Evolutionary conservation across 2,888 invertebrate genomes (phyloP), one percentile per base, ranked within the genome.

Genomic region (Zygaena filipendulae): DNA sequence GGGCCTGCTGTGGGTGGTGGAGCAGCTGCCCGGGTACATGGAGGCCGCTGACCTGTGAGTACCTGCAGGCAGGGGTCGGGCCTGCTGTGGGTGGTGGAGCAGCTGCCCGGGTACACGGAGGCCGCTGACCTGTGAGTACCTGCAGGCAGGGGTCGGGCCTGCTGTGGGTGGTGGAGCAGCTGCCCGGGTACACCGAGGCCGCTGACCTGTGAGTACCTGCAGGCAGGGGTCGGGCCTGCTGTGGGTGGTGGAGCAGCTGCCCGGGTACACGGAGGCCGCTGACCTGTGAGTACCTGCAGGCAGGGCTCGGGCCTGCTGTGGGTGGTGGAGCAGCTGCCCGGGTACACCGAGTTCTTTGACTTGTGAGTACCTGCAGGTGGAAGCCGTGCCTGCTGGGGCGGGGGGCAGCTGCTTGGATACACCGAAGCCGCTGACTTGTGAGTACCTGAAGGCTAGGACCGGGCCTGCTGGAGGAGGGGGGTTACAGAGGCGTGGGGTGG

Each of bases 101-200:
- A 47, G 29, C 24, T 49, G 20, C 48, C 47, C 1, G 47, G 43
- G 0, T 32, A 39, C 35, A 38, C 38, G 2, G 45, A 48, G 23
- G 36, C 42, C 1, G 45, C 41, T 1, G 47, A 49, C 21, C 23
- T 51, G 49, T 51, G 11, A 42, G 47, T 39, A 2, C 93, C 21
- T 97, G 81, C 62, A 97, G 96, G 1, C 94, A 92, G 8, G 19
- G 21, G 8, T 25, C 32, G 2, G 41, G 40, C 1, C 24, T 42
- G 24, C 27, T 44, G 21, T n/a, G 45, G n/a, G 38, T 49, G 22
- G 13, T 43, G 7, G 45, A 49, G 10, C 47, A 47, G 29, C 24
- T 49, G 20, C 48, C 47, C 1, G 47, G 43, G 0, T 32, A 39
- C 35, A 38, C 38, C 1, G 45, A 48, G 23, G 36, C 42, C 1